Base-by-base conservation (phyloP, 2,888 invertebrate genomes). In the Sceliomorpha sp. region DNA sequence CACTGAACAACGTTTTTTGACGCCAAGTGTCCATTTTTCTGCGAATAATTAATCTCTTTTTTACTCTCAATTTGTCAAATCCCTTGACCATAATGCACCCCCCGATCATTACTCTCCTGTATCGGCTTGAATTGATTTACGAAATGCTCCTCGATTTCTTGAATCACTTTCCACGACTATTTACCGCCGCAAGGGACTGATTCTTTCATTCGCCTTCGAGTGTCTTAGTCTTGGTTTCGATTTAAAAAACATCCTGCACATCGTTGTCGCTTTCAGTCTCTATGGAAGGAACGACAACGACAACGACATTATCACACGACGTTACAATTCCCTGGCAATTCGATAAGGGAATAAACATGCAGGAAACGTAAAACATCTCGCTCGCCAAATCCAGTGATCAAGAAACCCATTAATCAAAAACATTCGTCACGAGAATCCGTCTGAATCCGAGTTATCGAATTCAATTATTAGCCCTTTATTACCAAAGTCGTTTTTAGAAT, bases 161-260 rank as follows among this genome's bases (percentile, higher is more conserved):
- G 55, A 69, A 69, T 69, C 58, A 59, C 48, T 48, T 63, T 39
- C 63, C 53, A 37, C 45, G 63, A 69, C 59, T 59, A 63, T 69
- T 69, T 69, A 69, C 63, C 59, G 56, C 55, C 53, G 36, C 37
- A 42, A 45, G 62, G 63, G 58, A 42, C 59, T 63, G 48, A 59
- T 14, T 37, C 63, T 36, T 63, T 39, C 59, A 48, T 39, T 34
- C 53, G 58, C 44, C 9, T 32, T 44, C 40, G n/a, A n/a, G n/a
- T n/a, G n/a, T 24, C 4, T 48, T 48, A 27, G 37, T 39, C 34
- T 40, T 34, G 24, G 36, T 44, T 50, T 64, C 58, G 63, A 63
- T 64, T 64, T 63, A 64, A n/a, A n/a, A n/a, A 64, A 63, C 58
- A 62, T 39, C 39, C 55, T 40, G 6, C 24, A 37, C 29, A 44